Evolutionary conservation across 2,113 vertebrate species (phyloP), one percentile per base, ranked within the genome.

Genomic region (Myrmophylax atrothorax): DNA sequence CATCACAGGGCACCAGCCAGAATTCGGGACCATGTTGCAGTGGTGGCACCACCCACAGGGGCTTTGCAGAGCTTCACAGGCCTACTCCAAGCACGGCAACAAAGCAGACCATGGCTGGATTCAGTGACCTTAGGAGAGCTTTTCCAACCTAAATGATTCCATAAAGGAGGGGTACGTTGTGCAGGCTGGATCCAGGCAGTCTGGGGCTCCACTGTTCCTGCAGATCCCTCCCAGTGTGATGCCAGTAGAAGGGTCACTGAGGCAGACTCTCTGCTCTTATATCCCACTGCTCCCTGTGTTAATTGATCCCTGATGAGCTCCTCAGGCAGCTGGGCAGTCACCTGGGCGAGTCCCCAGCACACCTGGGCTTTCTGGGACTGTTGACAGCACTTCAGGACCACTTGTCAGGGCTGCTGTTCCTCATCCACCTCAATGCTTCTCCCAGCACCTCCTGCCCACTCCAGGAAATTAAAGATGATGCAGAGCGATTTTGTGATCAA

Each of bases 171-270:
- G 0, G 17, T 26, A 46, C 82, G 73, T 18, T 70, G 28, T 0
- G 0, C 0, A 2, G 3, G 28, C 28, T 2, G 12, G 8, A 1
- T 1, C 17, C 56, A 6, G 16, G 1, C 23, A 25, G 24, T 1
- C 40, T 8, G 31, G 26, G 14, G 26, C 47, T 7, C 53, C 35
- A 0, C 5, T 0, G 1, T 55, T 31, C 14, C 59, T 60, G n/a
- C 46, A 74, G 18, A 9, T 5, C 35, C 0, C 18, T 18, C 5
- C 62, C 9, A 18, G 3, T 0, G 2, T 0, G 1, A 2, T 0
- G 0, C 2, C 10, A 56, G 46, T 56, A 52, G 8, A 3, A 13
- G 0, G 0, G 28, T 1, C 3, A 55, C 0, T 0, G 0, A 1
- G 0, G 0, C 7, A 46, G 31, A 29, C n/a, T 5, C 52, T 14